Evolutionary conservation across 2,113 vertebrate species (phyloP).

Genomic region (Colius striatus): DNA sequence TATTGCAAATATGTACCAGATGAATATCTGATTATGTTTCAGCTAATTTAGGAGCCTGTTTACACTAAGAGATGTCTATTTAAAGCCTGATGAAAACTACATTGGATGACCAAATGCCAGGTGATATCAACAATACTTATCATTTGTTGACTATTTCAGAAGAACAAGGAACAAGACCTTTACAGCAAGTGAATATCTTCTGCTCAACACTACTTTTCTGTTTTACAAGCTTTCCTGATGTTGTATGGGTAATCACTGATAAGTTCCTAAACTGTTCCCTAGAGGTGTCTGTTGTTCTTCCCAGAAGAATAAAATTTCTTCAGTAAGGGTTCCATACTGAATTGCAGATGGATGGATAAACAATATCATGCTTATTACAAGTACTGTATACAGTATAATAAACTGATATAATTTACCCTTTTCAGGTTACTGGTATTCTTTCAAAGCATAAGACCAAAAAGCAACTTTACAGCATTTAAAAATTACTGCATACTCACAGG

Average conservation of each 20-base stretch:
- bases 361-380: background rate
- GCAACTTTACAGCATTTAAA: background rate
- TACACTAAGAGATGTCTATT: background rate
- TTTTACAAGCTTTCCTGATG: background rate
- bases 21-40: background rate
- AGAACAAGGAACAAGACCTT: background rate
- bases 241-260: background rate
- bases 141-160: conserved; percentile 4
- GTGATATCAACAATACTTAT: background rate
- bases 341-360: background rate
- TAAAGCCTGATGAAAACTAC: conserved; percentile 31
- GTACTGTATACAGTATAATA: background rate
- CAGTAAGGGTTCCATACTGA: background rate
- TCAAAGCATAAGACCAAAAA: background rate
- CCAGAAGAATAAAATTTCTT: background rate
- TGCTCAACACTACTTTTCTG: background rate
- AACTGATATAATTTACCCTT: background rate
- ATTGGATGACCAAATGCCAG: background rate
- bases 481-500: background rate
- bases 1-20: background rate
- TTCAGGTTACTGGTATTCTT: background rate
- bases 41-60: conserved; percentile 7
- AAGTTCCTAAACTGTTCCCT: background rate
- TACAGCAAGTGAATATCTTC: background rate
- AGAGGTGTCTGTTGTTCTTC: background rate